A percentile compares a stretch with the other conserved stretches of the same genome.
These are phyloP conservation scores for Theocolax elegans DNA, from an alignment of 1,140 invertebrate genomes.

Conservation along the genomic window DNA sequence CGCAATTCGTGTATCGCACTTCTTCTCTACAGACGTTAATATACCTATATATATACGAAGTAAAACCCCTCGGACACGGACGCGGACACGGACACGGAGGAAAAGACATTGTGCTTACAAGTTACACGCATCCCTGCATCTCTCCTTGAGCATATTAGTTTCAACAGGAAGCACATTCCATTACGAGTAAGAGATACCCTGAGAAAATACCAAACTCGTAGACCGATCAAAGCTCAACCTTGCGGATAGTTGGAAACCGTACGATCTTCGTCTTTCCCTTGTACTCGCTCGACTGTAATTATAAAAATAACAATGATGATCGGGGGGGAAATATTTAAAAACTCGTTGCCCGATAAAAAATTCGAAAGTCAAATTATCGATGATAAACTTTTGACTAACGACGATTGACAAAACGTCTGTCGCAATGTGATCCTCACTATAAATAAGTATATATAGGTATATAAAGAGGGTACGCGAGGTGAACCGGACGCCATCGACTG, in stretches of 20 bases:
- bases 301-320: too few relatives aligned
- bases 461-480: too few relatives aligned
- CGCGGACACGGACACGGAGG: not conserved
- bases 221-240: constrained; percentile 1
- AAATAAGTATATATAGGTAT: constrained; percentile 3
- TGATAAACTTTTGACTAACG: too few relatives aligned
- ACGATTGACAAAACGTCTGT: not conserved
- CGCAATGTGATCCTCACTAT: not conserved
- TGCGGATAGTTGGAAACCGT: constrained; percentile 9
- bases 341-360: too few relatives aligned
- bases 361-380: too few relatives aligned
- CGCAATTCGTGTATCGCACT: not conserved
- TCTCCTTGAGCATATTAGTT: not conserved
- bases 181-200: constrained; percentile 35
- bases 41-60: not conserved
- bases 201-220: constrained; percentile 13
- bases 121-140: constrained; percentile 2
- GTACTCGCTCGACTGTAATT: too few relatives aligned
- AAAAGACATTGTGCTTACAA: not conserved
- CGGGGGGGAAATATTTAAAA: too few relatives aligned
- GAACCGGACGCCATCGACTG: constrained; percentile 57
- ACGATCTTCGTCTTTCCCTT: constrained; percentile 1
- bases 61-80: too few relatives aligned
- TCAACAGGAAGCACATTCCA: constrained; percentile 39
- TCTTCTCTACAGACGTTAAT: not conserved